Evolutionary conservation across 2,113 vertebrate genomes (phyloP), one percentile per base, ranked within the genome.

Genomic region (Papio anubis): DNA sequence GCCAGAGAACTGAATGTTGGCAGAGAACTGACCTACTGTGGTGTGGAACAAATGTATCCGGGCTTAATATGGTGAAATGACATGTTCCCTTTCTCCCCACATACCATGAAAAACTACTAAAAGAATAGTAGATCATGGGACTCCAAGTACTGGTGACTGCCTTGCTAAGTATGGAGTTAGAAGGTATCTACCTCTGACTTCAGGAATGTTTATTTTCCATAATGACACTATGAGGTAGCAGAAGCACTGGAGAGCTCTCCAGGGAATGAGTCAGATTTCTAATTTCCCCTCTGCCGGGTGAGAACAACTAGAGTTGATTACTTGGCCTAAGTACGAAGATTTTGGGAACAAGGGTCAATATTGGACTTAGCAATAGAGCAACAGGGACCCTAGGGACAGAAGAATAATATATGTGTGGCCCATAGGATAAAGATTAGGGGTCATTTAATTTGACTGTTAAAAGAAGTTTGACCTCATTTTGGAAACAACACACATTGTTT

Each of bases 381-480:
- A 72, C 32, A 89, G n/a, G 30, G 32, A 91, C 8, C 16, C 17
- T 7, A 90, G 66, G 20, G 17, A 78, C 1, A 66, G 81, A 78
- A 72, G 38, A 93, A 66, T 82, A 61, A 52, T 21, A 27, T 20
- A 48, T 43, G 27, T 78, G 57, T 93, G 52, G 38, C 14, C 89
- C 84, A 21, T 0, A 81, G 21, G 57, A 43, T 20, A 86, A 93
- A 70, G n/a, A 13, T 57, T 45, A 73, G 81, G 10, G 10, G 61
- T 61, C 25, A 94, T 1, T 84, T 70, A 57, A 81, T 85, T 82
- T 27, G n/a, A 45, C 30, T 84, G 40, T 83, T 85, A 40, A 61
- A 80, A 93, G 38, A 75, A 85, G 25, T 76, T 6, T 55, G 40
- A 94, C 6, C 23, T 94, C 55, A 89, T 48, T 90, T 97, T 88